Evolutionary conservation across 2,113 vertebrate genomes (phyloP).

Genomic region (Atractosteus spatula): DNA sequence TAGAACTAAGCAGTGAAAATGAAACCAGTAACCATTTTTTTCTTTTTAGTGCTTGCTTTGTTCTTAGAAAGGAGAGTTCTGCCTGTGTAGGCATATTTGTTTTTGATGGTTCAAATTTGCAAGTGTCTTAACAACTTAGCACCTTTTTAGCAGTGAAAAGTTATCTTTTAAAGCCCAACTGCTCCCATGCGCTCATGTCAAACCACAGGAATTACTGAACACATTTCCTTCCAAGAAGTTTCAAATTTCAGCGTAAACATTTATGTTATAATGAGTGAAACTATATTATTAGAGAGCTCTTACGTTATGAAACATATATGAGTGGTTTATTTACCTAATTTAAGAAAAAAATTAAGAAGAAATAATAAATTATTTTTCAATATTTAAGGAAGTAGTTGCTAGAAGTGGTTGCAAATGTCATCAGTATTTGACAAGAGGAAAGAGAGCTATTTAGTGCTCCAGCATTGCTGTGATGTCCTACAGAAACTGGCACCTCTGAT

Average conservation of each 20-base stretch:
- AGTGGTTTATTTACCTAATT: neutral
- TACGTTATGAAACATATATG: neutral
- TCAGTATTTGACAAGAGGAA: slow-evolving; percentile 43
- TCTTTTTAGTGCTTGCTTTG: neutral
- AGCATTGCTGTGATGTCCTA: slow-evolving; percentile 64
- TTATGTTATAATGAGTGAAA: too few relatives aligned
- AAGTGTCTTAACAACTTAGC: slow-evolving; percentile 26
- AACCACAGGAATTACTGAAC: slow-evolving; percentile 15
- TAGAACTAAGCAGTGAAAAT: neutral
- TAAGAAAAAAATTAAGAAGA: neutral
- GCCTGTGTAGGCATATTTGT: slow-evolving; percentile 25
- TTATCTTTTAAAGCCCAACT: slow-evolving; percentile 32
- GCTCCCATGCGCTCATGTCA: slow-evolving; percentile 26
- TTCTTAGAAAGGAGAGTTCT: neutral
- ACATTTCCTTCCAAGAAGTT: slow-evolving; percentile 38
- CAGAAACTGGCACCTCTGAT: slow-evolving; percentile 38
- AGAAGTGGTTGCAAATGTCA: slow-evolving; percentile 38
- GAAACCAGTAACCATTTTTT: neutral
- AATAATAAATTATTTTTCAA: neutral
- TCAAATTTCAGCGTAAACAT: slow-evolving; percentile 26
- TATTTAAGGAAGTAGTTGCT: too few relatives aligned
- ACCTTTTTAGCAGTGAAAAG: slow-evolving; percentile 29
- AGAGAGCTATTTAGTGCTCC: slow-evolving; percentile 35
- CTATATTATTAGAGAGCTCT: too few relatives aligned
- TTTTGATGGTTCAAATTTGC: slow-evolving; percentile 28